phyloP scores from a whole-genome alignment of 2,797 vertebrate genomes.

The Trematomus bernacchii region DNA sequence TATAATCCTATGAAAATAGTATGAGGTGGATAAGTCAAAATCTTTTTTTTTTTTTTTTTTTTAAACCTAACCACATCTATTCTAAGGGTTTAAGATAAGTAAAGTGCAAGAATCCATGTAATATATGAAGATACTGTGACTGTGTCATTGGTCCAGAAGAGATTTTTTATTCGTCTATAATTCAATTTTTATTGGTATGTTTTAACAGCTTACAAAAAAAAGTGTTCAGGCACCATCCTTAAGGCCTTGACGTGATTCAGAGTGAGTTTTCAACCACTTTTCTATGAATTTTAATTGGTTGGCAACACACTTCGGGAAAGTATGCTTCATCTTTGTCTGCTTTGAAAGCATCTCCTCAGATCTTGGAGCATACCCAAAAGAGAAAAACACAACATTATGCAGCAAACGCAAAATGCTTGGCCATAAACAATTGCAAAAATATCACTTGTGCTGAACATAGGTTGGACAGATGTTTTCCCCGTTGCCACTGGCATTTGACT shows the following conservation, averaged over 20 bases:
- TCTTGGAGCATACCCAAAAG: neutral
- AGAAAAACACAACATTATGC: neutral
- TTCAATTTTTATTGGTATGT: neutral
- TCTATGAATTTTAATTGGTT: slow-evolving; percentile 48
- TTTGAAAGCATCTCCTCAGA: slow-evolving; percentile 32
- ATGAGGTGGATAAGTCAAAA: neutral
- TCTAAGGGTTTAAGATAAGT: neutral
- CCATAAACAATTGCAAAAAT: slow-evolving; percentile 22
- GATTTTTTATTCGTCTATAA: neutral
- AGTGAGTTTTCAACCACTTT: neutral
- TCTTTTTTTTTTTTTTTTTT: too few relatives aligned
- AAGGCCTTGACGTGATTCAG: slow-evolving; percentile 15
- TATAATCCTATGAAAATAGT: neutral
- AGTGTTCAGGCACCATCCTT: slow-evolving; percentile 5
- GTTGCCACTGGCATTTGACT: slow-evolving; percentile 32
- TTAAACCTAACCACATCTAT: neutral
- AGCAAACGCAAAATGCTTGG: slow-evolving; percentile 6
- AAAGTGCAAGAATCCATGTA: neutral
- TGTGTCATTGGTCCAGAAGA: neutral
- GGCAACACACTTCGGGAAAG: slow-evolving; percentile 22
- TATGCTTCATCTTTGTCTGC: slow-evolving; percentile 38
- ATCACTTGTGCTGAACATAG: slow-evolving; percentile 19
- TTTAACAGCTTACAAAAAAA: neutral
- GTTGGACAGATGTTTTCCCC: slow-evolving; percentile 53
- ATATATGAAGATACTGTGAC: neutral